These are phyloP conservation scores for Diplazon laetatorius DNA, from an alignment of 2,888 invertebrate species.

Conservation along the genomic window DNA sequence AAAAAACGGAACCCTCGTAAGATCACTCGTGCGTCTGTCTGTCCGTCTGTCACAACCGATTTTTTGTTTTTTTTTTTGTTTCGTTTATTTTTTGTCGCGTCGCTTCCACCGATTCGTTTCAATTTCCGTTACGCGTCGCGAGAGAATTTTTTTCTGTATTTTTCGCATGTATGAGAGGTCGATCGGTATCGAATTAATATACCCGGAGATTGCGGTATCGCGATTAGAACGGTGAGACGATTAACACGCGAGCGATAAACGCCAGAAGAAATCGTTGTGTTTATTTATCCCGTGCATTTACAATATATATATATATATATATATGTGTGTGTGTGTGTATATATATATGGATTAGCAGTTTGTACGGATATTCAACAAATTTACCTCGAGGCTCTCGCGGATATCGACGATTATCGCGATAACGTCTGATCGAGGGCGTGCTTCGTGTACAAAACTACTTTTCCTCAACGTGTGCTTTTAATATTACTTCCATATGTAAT, in stretches of 20 bases:
- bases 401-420: conserved; percentile 66
- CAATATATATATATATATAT: conserved; percentile 13
- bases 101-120: not conserved
- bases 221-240: conserved; percentile 58
- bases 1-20: no score
- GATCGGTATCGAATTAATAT: conserved; percentile 41
- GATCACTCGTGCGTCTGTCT: no score
- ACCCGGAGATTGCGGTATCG: conserved; percentile 22
- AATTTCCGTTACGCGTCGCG: no score
- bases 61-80: no score
- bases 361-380: conserved; percentile 51
- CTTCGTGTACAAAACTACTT: conserved; percentile 64
- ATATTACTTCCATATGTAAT: not conserved
- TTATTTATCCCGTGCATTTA: conserved; percentile 50
- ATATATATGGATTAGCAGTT: not conserved
- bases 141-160: no score
- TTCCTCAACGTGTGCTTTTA: conserved; percentile 14
- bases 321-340: not conserved
- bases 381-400: conserved; percentile 55
- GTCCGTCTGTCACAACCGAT: no score
- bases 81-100: not conserved
- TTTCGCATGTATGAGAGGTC: not conserved
- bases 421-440: conserved; percentile 62
- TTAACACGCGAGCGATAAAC: conserved; percentile 49
- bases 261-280: conserved; percentile 55